phyloP scores from a whole-genome alignment of 2,888 invertebrate species.

The Drosophila phalerata region DNA sequence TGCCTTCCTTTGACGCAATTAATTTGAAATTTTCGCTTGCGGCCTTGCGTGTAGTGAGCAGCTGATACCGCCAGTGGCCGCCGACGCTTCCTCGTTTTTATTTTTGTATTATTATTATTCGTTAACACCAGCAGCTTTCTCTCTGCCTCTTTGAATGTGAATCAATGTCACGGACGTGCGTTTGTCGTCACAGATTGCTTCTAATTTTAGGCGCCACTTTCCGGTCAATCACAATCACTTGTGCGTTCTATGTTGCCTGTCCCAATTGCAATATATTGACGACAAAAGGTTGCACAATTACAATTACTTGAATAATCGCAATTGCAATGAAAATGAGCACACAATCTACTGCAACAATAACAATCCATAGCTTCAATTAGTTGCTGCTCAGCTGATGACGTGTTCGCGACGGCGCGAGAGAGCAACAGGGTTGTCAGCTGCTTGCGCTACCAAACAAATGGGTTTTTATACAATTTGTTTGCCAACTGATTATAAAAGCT shows the following conservation, averaged over 20 bases:
- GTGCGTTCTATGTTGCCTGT: conserved; percentile 45
- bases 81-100: conserved; percentile 71
- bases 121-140: conserved; percentile 39
- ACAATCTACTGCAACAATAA: conserved; percentile 53
- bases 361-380: conserved; percentile 34
- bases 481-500: background rate
- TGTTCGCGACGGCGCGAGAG: conserved; percentile 68
- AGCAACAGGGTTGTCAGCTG: conserved; percentile 56
- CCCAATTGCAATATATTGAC: conserved; percentile 43
- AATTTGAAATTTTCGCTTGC: conserved; percentile 49
- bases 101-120: conserved; percentile 48
- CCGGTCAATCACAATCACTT: conserved; percentile 52
- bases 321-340: conserved; percentile 42
- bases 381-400: conserved; percentile 73
- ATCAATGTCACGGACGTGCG: conserved; percentile 72
- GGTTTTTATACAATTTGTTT: background rate
- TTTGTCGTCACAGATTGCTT: conserved; percentile 35
- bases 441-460: background rate
- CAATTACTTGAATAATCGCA: conserved; percentile 20
- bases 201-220: conserved; percentile 47
- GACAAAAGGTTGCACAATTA: conserved; percentile 28
- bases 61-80: conserved; percentile 61
- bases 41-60: conserved; percentile 54
- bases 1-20: conserved; percentile 41
- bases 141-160: conserved; percentile 61